Evolutionary conservation across 2,113 vertebrate genomes (phyloP), one percentile per base, ranked within the genome.

Genomic region (Corythornis vintsioides): DNA sequence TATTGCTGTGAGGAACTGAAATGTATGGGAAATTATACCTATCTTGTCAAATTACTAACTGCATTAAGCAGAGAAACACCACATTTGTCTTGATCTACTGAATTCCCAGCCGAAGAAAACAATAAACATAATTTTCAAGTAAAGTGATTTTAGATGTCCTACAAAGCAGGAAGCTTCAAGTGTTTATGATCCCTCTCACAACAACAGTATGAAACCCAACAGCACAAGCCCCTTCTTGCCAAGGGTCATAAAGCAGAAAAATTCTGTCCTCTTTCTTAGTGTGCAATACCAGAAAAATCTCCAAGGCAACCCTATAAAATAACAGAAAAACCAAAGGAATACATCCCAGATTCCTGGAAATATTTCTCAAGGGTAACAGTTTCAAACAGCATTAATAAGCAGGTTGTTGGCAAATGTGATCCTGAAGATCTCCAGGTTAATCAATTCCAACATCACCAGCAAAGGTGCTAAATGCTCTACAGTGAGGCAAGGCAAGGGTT

Each of bases 41-140:
- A 86, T 88, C 63, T 88, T 86, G 71, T 92, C 61, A 87, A 91
- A 92, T 92, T 86, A 64, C 84, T 71, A 88, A 78, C 66, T 78
- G 85, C 66, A 88, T 88, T 91, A 90, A 78, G 42, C 71, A 95
- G 65, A 86, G 57, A 82, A 92, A 83, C 53, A 69, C 24, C 38
- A 80, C 60, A 87, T 87, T 93, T 8, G 3, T 96, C 87, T 92
- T 72, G 79, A 91, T 91, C 70, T 80, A 80, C 79, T 83, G 82
- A 83, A 92, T 92, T 96, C 84, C 87, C 94, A 91, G 74, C 56
- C 85, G 89, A 94, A 87, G 47, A 88, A 35, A 93, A 90, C 66
- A 86, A 77, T 66, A 92, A 86, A 85, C 56, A 65, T 77, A 60
- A 94, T 95, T 95, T 93, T 94, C 85, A 94, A 91, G 65, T 82